A percentile compares a stretch with the other conserved stretches of the same genome.
phyloP scores from a whole-genome alignment of 92 coral and sea anemone species.

The Bergia sp. region DNA sequence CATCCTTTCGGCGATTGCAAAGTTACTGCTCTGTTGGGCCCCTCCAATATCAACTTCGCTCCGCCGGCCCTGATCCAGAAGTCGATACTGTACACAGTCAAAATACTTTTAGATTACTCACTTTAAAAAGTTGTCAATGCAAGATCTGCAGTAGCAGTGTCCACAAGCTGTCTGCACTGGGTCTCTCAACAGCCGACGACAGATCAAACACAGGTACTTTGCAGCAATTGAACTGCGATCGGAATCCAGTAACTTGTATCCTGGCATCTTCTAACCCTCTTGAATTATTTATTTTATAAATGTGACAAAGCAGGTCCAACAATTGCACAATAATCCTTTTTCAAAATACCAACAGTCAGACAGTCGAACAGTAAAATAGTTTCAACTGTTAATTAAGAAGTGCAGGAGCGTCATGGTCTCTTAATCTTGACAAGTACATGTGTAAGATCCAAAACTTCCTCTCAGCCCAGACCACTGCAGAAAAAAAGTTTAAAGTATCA shows the following conservation, averaged over 20 bases:
- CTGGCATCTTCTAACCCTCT: neutral
- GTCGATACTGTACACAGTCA: too few species aligned
- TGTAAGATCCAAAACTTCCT: neutral
- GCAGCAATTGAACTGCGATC: neutral
- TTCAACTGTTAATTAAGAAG: neutral
- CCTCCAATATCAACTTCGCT: too few species aligned
- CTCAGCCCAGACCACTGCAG: neutral
- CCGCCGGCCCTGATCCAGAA: too few species aligned
- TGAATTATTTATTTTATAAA: neutral
- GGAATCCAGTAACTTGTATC: neutral
- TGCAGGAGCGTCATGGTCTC: neutral
- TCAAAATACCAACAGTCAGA: too few species aligned
- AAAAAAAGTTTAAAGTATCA: neutral
- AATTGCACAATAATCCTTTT: neutral
- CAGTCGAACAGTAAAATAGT: too few species aligned
- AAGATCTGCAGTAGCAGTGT: conserved; percentile 2
- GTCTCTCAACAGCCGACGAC: neutral
- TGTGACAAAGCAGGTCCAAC: too few species aligned
- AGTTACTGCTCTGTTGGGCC: too few species aligned
- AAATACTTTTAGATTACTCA: neutral
- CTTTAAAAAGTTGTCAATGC: neutral
- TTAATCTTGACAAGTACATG: neutral
- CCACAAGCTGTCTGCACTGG: conserved; percentile 7
- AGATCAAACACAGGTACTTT: neutral
- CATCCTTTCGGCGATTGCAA: too few species aligned